Evolutionary conservation across 2,113 vertebrate species (phyloP).

Genomic region (Pseudorhombus dupliciocellatus): DNA sequence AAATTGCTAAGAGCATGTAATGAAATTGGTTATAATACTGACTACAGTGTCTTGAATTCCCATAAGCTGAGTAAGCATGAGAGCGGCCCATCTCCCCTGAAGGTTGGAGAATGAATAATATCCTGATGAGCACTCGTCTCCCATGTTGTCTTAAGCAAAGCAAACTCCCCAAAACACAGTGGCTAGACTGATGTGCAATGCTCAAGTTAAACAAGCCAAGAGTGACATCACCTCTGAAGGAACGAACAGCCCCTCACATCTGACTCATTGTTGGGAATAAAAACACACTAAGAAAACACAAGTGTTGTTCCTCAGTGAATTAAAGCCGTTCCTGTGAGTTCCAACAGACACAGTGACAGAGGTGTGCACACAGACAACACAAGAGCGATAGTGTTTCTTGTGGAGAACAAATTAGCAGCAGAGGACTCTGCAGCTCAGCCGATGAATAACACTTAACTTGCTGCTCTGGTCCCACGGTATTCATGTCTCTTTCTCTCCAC

Average conservation of each 20-base stretch:
- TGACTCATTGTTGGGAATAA: neutral
- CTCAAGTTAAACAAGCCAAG: conserved; percentile 53
- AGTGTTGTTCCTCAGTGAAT: conserved; percentile 12
- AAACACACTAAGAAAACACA: conserved; percentile 4
- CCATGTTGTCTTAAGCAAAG: conserved; percentile 60
- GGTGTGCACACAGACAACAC: conserved; percentile 18
- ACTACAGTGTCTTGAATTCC: conserved; percentile 54
- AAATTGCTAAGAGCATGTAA: conserved; percentile 18
- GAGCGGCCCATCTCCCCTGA: conserved; percentile 58
- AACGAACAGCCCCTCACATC: conserved; percentile 8
- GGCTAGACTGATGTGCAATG: conserved; percentile 37
- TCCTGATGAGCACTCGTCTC: conserved; percentile 57
- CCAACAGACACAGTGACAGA: conserved; percentile 8
- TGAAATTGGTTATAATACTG: conserved; percentile 51
- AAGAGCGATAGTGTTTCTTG: conserved; percentile 62
- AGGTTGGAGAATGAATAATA: conserved; percentile 59
- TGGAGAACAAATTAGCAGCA: conserved; percentile 52
- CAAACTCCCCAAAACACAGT: conserved; percentile 46
- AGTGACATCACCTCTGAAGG: conserved; percentile 45
- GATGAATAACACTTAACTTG: conserved; percentile 69
- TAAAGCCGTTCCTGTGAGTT: neutral
- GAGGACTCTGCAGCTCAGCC: conserved; percentile 30
- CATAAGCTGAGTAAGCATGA: conserved; percentile 53
- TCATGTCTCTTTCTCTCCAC: conserved; percentile 34
- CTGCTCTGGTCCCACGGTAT: conserved; percentile 5